A percentile compares a stretch with the other conserved stretches of the same genome.
These are phyloP conservation scores for Eupsilia transversa DNA, from an alignment of 2,888 invertebrate genomes.

Conservation along the genomic window DNA sequence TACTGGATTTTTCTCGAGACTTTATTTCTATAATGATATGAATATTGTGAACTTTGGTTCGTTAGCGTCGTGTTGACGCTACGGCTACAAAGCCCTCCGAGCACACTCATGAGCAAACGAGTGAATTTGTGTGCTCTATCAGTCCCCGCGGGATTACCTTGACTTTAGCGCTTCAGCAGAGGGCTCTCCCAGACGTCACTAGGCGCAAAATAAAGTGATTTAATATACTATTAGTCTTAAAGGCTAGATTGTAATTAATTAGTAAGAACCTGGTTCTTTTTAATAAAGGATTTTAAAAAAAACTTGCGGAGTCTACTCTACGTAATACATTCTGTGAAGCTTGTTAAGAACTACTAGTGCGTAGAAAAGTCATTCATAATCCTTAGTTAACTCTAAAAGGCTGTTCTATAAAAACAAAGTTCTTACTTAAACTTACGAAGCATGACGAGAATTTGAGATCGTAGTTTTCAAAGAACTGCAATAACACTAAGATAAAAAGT, in stretches of 20 bases:
- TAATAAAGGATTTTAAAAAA: not conserved
- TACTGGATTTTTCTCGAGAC: conserved; percentile 20
- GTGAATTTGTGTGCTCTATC: conserved; percentile 72
- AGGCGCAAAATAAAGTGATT: conserved; percentile 46
- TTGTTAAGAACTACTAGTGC: conserved; percentile 8
- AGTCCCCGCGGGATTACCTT: conserved; percentile 68
- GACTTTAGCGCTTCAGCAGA: conserved; percentile 63
- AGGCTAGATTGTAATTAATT: not conserved
- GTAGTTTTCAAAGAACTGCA: conserved; percentile 49
- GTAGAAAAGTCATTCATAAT: conserved; percentile 12
- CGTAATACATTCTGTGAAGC: conserved; percentile 19
- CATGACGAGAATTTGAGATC: conserved; percentile 53
- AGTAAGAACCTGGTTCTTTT: not conserved
- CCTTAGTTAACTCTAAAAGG: conserved; percentile 15
- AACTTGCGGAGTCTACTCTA: conserved; percentile 19
- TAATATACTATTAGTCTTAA: conserved; percentile 6
- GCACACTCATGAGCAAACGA: conserved; percentile 51
- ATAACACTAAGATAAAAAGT: conserved; percentile 47
- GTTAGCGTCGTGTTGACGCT: conserved; percentile 20
- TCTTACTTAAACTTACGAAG: conserved; percentile 38
- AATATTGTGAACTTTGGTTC: conserved; percentile 26
- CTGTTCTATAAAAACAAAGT: conserved; percentile 22
- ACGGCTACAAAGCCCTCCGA: conserved; percentile 30
- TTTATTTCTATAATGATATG: conserved; percentile 8
- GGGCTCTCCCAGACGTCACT: conserved; percentile 62